A percentile compares a stretch with the other conserved stretches of the same genome.
Conservation (phyloP, 2,888 invertebrate genomes). For the Serripes groenlandicus region DNA sequence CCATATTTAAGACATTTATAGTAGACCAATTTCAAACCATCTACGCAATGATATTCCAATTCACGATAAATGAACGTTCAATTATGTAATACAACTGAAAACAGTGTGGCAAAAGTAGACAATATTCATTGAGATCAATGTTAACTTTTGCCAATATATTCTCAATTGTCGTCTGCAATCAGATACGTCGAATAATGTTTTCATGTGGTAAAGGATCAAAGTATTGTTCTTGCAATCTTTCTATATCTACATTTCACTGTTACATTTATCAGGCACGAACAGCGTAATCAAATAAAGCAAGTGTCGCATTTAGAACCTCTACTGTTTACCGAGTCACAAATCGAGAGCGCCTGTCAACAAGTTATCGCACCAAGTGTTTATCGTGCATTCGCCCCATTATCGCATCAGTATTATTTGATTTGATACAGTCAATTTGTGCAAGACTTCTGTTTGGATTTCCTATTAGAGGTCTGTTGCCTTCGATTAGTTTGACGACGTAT, state of each 20-base stretch:
- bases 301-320: conserved; percentile 20
- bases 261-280: neutral
- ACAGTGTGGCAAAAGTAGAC: neutral
- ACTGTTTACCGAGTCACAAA: conserved; percentile 5
- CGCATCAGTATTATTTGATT: conserved; percentile 37
- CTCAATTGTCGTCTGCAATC: too few relatives aligned
- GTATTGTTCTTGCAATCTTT: neutral
- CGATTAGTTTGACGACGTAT: too few relatives aligned
- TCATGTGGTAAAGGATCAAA: neutral
- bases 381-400: conserved; percentile 44
- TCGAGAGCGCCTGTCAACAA: conserved; percentile 43
- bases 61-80: too few relatives aligned
- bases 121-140: neutral
- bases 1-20: too few relatives aligned
- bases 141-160: neutral
- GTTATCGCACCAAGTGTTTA: conserved; percentile 14
- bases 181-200: too few relatives aligned
- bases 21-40: too few relatives aligned
- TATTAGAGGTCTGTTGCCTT: conserved; percentile 7
- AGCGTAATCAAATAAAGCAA: conserved; percentile 4
- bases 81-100: too few relatives aligned
- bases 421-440: conserved; percentile 36
- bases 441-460: conserved; percentile 36
- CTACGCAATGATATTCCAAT: too few relatives aligned
- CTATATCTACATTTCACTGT: neutral